Conservation (phyloP, 2,797 vertebrate species). For the Otus scops region DNA sequence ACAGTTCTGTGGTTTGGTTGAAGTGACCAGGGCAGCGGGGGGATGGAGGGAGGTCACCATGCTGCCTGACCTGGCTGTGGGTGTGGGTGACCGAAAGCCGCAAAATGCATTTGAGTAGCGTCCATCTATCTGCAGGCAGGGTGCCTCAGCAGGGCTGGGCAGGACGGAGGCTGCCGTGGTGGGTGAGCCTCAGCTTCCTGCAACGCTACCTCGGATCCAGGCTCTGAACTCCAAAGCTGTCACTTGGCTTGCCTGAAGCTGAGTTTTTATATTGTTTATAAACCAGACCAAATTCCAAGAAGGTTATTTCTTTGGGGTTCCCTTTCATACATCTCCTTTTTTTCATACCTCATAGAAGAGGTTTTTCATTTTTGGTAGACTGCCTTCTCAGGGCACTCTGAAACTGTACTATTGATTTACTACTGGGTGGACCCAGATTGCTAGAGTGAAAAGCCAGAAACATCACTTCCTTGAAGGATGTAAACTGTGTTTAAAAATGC, state of each 20-base stretch:
- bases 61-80: neutral
- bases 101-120: neutral
- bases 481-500: neutral
- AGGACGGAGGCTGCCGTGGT: neutral
- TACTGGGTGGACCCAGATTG: neutral
- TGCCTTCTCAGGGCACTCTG: neutral
- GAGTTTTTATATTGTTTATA: neutral
- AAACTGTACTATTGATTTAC: neutral
- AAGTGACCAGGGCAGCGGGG: neutral
- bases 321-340: neutral
- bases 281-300: neutral
- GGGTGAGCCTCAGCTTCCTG: neutral
- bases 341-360: neutral
- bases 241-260: neutral
- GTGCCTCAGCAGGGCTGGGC: no score
- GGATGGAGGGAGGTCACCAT: accelerated
- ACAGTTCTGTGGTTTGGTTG: neutral
- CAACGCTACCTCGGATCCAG: no score
- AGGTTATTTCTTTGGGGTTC: neutral
- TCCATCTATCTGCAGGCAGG: no score
- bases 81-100: neutral
- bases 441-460: neutral
- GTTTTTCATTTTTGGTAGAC: neutral
- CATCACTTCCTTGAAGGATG: neutral
- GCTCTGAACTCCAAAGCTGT: neutral